phyloP scores from a whole-genome alignment of 2,113 vertebrate species.

The Nycticryphes semicollaris region DNA sequence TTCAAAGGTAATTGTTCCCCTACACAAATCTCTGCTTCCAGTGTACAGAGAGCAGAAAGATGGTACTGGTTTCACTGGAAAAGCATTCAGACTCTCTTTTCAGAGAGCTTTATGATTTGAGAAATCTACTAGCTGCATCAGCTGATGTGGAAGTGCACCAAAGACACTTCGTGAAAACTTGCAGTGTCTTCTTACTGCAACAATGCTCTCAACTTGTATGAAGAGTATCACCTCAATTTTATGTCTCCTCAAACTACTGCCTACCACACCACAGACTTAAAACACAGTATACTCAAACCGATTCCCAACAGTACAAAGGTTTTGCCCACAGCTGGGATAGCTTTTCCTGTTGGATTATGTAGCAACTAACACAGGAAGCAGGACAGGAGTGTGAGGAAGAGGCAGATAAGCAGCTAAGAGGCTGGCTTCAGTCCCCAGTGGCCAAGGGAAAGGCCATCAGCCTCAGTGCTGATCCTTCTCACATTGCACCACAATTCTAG shows the following conservation, averaged over 20 bases:
- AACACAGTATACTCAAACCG: neutral
- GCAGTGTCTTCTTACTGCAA: neutral
- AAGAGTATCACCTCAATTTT: neutral
- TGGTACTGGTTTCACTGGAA: neutral
- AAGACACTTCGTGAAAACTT: neutral
- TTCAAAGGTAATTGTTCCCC: neutral
- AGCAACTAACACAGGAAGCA: constrained; percentile 37
- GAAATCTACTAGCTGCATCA: neutral
- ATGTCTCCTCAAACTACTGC: neutral
- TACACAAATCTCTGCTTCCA: neutral
- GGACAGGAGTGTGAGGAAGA: neutral
- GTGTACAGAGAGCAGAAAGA: neutral
- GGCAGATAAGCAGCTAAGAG: neutral
- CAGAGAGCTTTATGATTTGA: neutral
- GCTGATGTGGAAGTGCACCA: neutral
- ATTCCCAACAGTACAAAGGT: neutral
- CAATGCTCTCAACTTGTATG: neutral
- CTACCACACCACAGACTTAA: neutral
- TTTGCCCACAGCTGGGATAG: neutral
- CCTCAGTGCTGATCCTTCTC: neutral
- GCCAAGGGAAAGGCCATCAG: neutral
- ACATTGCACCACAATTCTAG: rapidly evolving
- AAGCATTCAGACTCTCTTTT: neutral
- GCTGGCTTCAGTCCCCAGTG: neutral
- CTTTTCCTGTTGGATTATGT: neutral